Base-by-base conservation (phyloP, 2,888 invertebrate species). In the Hydraecia micacea region DNA sequence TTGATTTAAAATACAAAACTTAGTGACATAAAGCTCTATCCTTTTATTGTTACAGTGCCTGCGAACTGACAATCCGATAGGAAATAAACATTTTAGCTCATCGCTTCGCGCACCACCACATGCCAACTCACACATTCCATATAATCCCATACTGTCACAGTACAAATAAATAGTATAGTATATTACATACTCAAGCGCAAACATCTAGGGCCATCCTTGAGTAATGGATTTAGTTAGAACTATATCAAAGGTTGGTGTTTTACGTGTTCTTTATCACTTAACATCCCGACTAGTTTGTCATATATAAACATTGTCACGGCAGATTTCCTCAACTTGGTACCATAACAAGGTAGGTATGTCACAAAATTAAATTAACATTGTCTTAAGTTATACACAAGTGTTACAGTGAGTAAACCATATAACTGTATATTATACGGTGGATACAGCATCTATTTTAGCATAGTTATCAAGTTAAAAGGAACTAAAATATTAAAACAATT, bases 1-100 rank as follows among this genome's bases (percentile, higher is more conserved):
- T 96, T 97, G 96, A 96, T 97, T 97, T 97, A 97, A 97, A 97
- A 97, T 97, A 97, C 97, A 97, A 97, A 97, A 97, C 96, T 96
- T 97, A 97, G 96, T 97, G 96, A 96, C 96, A 97, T 96, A 96
- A 96, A 97, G 97, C 97, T 96, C 96, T 96, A 96, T 96, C 96
- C 95, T 96, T 97, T 97, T 97, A 97, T 97, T 97, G 97, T 97
- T 96, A 96, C 97, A 96, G 97, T 97, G 97, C 96, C 96, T 93
- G 96, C 96, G 95, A 96, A 96, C 97, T 96, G 96, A 96, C 97
- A 97, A 97, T 96, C 95, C 94, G 96, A 97, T 97, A 97, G 97
- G 95, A 96, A 97, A 97, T 96, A 97, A 97, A 97, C 95, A 95
- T 93, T 93, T 90, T 92, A 93, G 94, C 94, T 94, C 92, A 91